Evolutionary conservation across 2,113 vertebrate species (phyloP).

Genomic region (Nycticryphes semicollaris): DNA sequence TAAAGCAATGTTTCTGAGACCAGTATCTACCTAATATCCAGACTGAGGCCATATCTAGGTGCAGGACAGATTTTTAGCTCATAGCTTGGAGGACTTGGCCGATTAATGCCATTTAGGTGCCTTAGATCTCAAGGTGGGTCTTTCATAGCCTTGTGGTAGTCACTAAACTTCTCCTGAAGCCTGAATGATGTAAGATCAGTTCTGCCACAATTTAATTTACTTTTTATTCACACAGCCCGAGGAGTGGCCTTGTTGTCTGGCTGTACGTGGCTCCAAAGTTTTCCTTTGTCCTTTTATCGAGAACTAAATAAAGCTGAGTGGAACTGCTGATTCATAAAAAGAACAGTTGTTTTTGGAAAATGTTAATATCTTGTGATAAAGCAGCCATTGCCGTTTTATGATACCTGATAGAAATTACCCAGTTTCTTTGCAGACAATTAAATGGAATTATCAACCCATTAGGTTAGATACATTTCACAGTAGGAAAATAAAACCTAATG

Average conservation of each 20-base stretch:
- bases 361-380: slow-evolving; percentile 56
- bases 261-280: not conserved
- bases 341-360: slow-evolving; percentile 25
- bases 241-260: not conserved
- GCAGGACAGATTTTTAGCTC: not conserved
- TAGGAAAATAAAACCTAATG: slow-evolving; percentile 55
- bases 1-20: not conserved
- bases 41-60: rapidly evolving
- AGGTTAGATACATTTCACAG: slow-evolving; percentile 54
- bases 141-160: not conserved
- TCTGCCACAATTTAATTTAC: not conserved
- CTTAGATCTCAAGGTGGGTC: not conserved
- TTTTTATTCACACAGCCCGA: not conserved
- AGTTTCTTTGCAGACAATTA: slow-evolving; percentile 49
- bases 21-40: not conserved
- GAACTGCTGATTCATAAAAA: slow-evolving; percentile 23
- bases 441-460: slow-evolving; percentile 49
- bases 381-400: slow-evolving; percentile 37
- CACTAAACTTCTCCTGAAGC: not conserved
- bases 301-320: not conserved
- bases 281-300: not conserved
- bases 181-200: not conserved
- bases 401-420: slow-evolving; percentile 58
- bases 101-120: not conserved
- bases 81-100: not conserved